phyloP scores from a whole-genome alignment of 2,797 vertebrate genomes.

The Sebastes jordani region DNA sequence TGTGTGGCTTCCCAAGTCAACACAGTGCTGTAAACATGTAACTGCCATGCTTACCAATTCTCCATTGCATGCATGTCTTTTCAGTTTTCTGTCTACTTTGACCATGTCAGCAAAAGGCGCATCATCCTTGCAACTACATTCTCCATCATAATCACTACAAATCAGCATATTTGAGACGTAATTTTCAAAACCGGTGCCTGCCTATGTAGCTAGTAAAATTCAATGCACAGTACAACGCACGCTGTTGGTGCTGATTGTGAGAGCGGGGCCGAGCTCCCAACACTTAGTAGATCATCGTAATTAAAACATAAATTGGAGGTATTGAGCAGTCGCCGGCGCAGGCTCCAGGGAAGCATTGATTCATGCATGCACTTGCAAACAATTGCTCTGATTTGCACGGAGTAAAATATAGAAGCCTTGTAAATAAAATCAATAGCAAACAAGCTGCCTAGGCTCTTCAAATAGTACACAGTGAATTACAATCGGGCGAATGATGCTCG shows the following conservation, averaged over 20 bases:
- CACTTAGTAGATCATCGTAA: constrained; percentile 77
- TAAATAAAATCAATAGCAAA: constrained; percentile 76
- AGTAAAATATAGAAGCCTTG: constrained; percentile 68
- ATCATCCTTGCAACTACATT: not conserved
- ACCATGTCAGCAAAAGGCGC: not conserved
- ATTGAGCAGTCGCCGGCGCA: constrained; percentile 60
- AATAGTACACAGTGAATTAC: constrained; percentile 60
- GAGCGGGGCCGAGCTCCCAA: constrained; percentile 35
- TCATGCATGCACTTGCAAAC: constrained; percentile 74
- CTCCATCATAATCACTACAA: not conserved
- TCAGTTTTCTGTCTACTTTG: not conserved
- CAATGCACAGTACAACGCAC: constrained; percentile 1
- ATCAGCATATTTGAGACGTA: constrained; percentile 4
- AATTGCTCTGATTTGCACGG: constrained; percentile 72
- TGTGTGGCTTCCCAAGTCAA: not conserved
- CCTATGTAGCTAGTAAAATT: constrained; percentile 25
- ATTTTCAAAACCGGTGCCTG: constrained; percentile 1
- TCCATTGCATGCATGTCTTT: not conserved
- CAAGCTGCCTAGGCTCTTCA: constrained; percentile 50
- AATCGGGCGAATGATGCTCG: constrained; percentile 34
- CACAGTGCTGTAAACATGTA: not conserved
- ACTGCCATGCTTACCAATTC: not conserved
- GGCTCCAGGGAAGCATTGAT: constrained; percentile 67
- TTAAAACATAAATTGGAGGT: constrained; percentile 82
- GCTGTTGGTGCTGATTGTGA: constrained; percentile 37